Percentiles rank a stretch among this genome's conserved stretches.
Evolutionary conservation across 2,797 vertebrate species (phyloP).

Genomic region (Synanceia verrucosa): DNA sequence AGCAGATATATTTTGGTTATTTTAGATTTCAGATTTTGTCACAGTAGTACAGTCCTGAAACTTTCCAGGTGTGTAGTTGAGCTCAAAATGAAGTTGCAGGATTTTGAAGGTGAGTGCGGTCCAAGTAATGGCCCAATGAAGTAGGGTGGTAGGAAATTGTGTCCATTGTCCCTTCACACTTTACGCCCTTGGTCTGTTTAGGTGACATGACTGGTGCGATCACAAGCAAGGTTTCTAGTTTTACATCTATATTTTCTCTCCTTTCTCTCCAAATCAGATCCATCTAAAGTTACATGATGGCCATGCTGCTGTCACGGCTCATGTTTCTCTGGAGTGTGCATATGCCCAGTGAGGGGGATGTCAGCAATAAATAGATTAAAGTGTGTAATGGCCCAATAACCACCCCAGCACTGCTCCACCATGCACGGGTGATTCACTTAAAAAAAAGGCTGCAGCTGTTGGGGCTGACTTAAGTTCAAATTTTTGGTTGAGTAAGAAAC

Average conservation of each 20-base stretch:
- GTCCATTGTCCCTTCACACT: background rate
- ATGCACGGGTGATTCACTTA: slow-evolving; percentile 55
- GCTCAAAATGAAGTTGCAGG: background rate
- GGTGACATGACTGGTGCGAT: background rate
- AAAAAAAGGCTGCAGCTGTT: slow-evolving; percentile 73
- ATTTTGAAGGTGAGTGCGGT: background rate
- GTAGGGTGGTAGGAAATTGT: too few species aligned
- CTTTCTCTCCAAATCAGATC: slow-evolving; percentile 30
- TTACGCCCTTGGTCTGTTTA: background rate
- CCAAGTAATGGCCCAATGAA: background rate
- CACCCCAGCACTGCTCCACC: slow-evolving; percentile 46
- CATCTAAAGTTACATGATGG: slow-evolving; percentile 50
- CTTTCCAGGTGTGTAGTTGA: too few species aligned
- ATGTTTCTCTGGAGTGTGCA: slow-evolving; percentile 59
- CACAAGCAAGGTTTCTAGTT: background rate
- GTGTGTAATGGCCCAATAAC: slow-evolving; percentile 69
- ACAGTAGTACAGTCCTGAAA: too few species aligned
- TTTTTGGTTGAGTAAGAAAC: slow-evolving; percentile 54
- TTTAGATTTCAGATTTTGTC: too few species aligned
- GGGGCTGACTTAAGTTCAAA: slow-evolving; percentile 58
- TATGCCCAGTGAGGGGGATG: slow-evolving; percentile 55
- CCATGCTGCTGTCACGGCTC: slow-evolving; percentile 49
- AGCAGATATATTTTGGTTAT: too few species aligned
- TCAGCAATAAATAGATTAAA: slow-evolving; percentile 78
- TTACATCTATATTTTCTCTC: background rate